Percentiles rank a stretch among this genome's conserved stretches.
These are phyloP conservation scores for Sphaeramia orbicularis DNA, from an alignment of 2,797 vertebrate species.

Conservation along the genomic window DNA sequence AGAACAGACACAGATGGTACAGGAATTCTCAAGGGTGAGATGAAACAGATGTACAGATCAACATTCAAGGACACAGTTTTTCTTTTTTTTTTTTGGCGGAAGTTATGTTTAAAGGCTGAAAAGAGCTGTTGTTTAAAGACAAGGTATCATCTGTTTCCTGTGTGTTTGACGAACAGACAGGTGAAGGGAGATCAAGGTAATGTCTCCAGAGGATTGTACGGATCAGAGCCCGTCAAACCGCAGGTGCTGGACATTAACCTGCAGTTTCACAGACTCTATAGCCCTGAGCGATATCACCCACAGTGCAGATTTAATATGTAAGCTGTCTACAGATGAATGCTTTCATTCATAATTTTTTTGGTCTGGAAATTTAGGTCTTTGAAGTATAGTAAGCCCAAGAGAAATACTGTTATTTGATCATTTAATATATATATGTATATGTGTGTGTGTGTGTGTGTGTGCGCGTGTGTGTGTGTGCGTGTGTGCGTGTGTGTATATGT, in stretches of 20 bases:
- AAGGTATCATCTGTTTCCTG: slow-evolving; percentile 39
- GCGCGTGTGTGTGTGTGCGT: too few species aligned
- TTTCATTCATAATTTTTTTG: slow-evolving; percentile 18
- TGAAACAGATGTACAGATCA: slow-evolving; percentile 7
- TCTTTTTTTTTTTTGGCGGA: slow-evolving; percentile 24
- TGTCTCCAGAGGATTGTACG: slow-evolving; percentile 5
- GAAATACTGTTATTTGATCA: background rate
- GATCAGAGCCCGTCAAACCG: slow-evolving; percentile 4
- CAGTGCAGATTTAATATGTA: slow-evolving; percentile 10
- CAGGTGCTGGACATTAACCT: slow-evolving; percentile 7
- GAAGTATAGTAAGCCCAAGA: background rate
- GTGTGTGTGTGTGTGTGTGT: too few species aligned
- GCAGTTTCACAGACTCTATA: background rate
- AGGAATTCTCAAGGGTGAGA: slow-evolving; percentile 8
- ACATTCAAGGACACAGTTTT: background rate
- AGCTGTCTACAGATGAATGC: slow-evolving; percentile 7
- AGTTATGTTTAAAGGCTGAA: slow-evolving; percentile 31
- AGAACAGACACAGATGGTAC: slow-evolving; percentile 15
- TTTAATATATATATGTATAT: too few species aligned
- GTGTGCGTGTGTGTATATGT: too few species aligned
- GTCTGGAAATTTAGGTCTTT: slow-evolving; percentile 1
- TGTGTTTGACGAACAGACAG: slow-evolving; percentile 26
- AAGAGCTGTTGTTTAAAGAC: slow-evolving; percentile 20
- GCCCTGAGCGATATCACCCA: slow-evolving; percentile 11
- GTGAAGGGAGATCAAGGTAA: slow-evolving; percentile 40